Evolutionary conservation across 2,888 invertebrate species (phyloP), one percentile per base, ranked within the genome.

Genomic region (Aelia acuminata): DNA sequence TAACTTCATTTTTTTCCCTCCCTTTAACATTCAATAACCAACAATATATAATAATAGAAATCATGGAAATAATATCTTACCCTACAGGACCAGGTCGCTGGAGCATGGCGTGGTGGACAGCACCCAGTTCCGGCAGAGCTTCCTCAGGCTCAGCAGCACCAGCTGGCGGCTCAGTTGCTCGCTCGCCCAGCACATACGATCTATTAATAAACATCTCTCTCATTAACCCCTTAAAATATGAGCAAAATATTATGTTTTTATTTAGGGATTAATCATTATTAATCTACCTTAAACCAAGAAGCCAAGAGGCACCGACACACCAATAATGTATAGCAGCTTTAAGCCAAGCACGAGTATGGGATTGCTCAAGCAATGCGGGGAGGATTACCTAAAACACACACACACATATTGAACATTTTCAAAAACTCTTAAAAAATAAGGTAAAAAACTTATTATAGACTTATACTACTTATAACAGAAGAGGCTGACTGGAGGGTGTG

Each of bases 361-460:
- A 97, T 93, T 99, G 99, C 92, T 99, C 99, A 89, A 99, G 93
- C 70, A 99, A 93, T 0, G 99, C 98, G 0, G 99, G 99, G 88
- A 99, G 94, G 87, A 99, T 97, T 53, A 99, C 97, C 95, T 95
- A 90, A 15, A 49, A 87, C 22, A 87, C 31, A 47, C 22, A 26
- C 22, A 87, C 31, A 47, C 22, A 26, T 39, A n/a, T 80, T 26
- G 20, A 63, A 1, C 0, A 35, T 70, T 35, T 70, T 57, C 20
- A 86, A 84, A 53, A 49, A 50, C 18, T n/a, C 3, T 13, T 26
- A 10, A 88, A 84, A 11, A 8, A 35, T 0, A 35, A 18, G 35
- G 1, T 22, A 84, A n/a, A 63, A 70, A 84, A 47, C 87, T 11
- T 13, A 49, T 26, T 3, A 10, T 43, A 43, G 43, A 43, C 7